Base-by-base conservation (phyloP, 2,797 vertebrate genomes). In the Arnoldichthys spilopterus region DNA sequence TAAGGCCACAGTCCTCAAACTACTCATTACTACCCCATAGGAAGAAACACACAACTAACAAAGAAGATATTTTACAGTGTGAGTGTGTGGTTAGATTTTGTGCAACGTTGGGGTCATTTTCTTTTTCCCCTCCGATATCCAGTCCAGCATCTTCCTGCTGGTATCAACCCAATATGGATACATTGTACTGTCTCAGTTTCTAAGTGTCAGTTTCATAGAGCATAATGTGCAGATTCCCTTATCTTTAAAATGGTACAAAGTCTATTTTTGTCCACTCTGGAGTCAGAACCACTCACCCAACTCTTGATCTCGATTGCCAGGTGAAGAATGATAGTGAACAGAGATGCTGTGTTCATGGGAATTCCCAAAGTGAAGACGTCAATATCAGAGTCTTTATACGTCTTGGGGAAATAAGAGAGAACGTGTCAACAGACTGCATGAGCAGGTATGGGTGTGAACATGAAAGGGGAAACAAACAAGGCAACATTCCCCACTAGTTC, bases 301-400 rank as follows among this genome's bases (percentile, higher is more conserved):
- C 93, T 93, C 87, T 94, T 97, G 88, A 97, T 96, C 91, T 98
- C 98, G 85, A 99, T 95, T 51, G 96, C 96, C 82, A 98, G 95
- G 86, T 98, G 96, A 85, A 98, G 85, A 53, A 99, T 92, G 86
- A 99, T 97, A 79, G 94, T 97, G 85, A 95, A 91, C 37, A 99
- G 92, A 75, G 96, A 91, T 82, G 93, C 59, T 1, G 96, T 98
- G 87, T 98, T 98, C 87, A 98, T 87, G 13, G 95, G 93, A n/a
- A 91, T 97, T 85, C 98, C 97, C 84, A 98, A 97, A 24, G 95
- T 94, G 72, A 95, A 96, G 73, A 98, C 62, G 0, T 95, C 96
- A 34, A 97, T 88, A 53, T 97, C 95, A 61, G 96, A 96, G 85
- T 85, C 95, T 83, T 77, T 32, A 77, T 96, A 98, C 0, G 84